A percentile compares a stretch with the other conserved stretches of the same genome.
These are phyloP conservation scores for Illadopsis cleaveri DNA, from an alignment of 2,113 vertebrate species.

Conservation along the genomic window DNA sequence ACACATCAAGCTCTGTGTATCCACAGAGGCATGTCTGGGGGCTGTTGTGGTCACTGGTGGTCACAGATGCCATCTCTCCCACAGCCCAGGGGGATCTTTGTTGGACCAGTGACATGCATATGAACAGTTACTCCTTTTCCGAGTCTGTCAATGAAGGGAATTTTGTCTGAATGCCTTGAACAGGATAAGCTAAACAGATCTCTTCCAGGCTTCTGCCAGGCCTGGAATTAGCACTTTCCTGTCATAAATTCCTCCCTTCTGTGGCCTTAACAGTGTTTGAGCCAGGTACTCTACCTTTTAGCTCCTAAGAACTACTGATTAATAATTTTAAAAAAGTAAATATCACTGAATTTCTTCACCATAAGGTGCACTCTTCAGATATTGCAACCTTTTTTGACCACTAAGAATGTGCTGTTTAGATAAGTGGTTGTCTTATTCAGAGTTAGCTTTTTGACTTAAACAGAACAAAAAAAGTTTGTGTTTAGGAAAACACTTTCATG, in stretches of 20 bases:
- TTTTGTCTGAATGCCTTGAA: neutral
- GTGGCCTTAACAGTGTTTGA: neutral
- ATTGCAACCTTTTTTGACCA: neutral
- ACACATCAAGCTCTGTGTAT: neutral
- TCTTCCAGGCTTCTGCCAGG: neutral
- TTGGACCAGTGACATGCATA: neutral
- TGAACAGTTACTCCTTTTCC: neutral
- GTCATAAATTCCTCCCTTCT: neutral
- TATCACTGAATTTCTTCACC: rapidly evolving
- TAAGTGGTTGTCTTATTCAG: rapidly evolving
- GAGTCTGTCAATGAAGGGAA: neutral
- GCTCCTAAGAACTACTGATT: neutral
- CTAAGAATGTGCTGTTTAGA: neutral
- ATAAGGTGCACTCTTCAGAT: neutral
- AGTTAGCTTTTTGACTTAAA: neutral
- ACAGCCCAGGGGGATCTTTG: no score
- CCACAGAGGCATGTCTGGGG: rapidly evolving
- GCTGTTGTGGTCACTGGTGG: neutral
- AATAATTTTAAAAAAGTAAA: neutral
- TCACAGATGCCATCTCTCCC: neutral
- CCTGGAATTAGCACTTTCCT: neutral
- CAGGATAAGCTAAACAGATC: neutral
- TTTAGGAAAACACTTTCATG: neutral
- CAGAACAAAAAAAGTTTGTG: neutral
- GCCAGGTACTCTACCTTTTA: neutral